Evolutionary conservation across 64 coral and sea anemone genomes (phyloP).

Genomic region (Cladopsammia gracilis): DNA sequence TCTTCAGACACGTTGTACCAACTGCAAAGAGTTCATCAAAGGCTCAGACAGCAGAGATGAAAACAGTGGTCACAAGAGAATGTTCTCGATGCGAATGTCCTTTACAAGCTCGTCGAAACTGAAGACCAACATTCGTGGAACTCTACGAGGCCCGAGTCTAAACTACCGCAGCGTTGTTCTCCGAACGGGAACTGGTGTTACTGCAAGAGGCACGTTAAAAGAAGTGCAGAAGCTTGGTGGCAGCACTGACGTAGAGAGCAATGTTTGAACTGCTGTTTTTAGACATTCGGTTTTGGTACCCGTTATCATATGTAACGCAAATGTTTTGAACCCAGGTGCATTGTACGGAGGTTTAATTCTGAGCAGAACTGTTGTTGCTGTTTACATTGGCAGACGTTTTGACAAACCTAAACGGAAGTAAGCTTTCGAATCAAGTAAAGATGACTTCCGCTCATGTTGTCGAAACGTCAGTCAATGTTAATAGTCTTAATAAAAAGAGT

Average conservation of each 20-base stretch:
- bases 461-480: too few species aligned
- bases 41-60: not conserved
- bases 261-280: not conserved
- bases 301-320: too few species aligned
- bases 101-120: conserved; percentile 70
- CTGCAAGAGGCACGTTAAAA: not conserved
- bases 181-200: not conserved
- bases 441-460: too few species aligned
- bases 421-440: too few species aligned
- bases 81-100: conserved; percentile 82
- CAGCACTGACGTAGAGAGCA: not conserved
- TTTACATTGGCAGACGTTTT: too few species aligned
- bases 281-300: not conserved
- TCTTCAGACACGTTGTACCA: conserved; percentile 64
- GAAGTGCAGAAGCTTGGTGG: not conserved
- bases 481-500: too few species aligned
- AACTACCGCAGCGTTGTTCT: not conserved
- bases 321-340: too few species aligned
- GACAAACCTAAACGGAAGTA: too few species aligned
- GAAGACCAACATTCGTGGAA: conserved; percentile 8
- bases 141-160: not conserved
- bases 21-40: conserved; percentile 8
- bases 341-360: too few species aligned
- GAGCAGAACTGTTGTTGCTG: too few species aligned
- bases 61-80: not conserved